These are phyloP conservation scores for Drosophila sechellia DNA, from an alignment of 1,140 invertebrate genomes.

Conservation along the genomic window DNA sequence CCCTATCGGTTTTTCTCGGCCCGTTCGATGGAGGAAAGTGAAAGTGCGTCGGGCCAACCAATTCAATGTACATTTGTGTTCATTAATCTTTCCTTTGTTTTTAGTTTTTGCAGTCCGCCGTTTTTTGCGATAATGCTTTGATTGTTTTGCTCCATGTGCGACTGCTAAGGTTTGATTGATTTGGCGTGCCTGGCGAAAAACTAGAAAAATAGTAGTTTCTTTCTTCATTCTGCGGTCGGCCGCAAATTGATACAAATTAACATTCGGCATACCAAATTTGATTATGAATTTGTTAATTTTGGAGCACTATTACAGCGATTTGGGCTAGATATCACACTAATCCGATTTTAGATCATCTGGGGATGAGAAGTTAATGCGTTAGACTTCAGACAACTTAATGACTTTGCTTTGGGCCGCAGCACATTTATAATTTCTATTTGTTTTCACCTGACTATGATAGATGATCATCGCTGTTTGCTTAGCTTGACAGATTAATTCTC, in stretches of 20 bases:
- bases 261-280: constrained; percentile 45
- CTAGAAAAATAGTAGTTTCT: constrained; percentile 20
- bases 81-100: constrained; percentile 67
- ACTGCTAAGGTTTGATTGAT: constrained; percentile 40
- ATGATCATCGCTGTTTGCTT: constrained; percentile 23
- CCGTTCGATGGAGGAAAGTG: constrained; percentile 45
- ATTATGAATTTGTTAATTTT: constrained; percentile 47
- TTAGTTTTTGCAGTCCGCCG: constrained; percentile 8
- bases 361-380: constrained; percentile 1
- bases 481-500: constrained; percentile 35
- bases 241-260: constrained; percentile 58
- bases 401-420: not conserved
- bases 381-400: constrained; percentile 33
- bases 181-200: constrained; percentile 28
- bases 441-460: constrained; percentile 49
- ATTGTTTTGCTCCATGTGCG: constrained; percentile 65
- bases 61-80: constrained; percentile 69
- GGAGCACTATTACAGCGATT: constrained; percentile 1
- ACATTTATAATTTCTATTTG: constrained; percentile 10
- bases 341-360: constrained; percentile 3
- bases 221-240: constrained; percentile 29
- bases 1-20: constrained; percentile 36
- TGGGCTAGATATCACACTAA: constrained; percentile 1
- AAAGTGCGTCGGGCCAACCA: constrained; percentile 51
- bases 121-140: constrained; percentile 55